phyloP scores from a whole-genome alignment of 2,888 invertebrate genomes.

The Craniophora ligustri region DNA sequence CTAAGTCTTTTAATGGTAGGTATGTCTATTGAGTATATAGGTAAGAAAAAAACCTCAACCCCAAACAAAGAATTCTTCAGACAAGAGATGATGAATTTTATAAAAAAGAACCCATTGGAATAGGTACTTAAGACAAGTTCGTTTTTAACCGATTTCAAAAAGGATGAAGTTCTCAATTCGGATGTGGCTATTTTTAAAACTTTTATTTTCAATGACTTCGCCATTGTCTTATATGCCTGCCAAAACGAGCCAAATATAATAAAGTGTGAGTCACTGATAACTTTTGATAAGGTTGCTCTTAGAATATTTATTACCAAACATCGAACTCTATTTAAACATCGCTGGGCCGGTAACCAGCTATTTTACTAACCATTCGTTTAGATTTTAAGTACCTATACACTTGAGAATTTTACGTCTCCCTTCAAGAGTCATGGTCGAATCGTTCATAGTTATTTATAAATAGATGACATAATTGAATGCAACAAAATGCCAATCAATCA shows the following conservation, averaged over 20 bases:
- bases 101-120: constrained; percentile 63
- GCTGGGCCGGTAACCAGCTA: constrained; percentile 62
- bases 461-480: constrained; percentile 67
- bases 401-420: constrained; percentile 66
- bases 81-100: constrained; percentile 63
- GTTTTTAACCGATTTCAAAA: too few species aligned
- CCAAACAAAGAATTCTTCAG: constrained; percentile 40
- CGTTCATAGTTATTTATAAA: constrained; percentile 70
- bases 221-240: too few species aligned
- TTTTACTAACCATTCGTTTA: constrained; percentile 73
- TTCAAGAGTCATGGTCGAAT: constrained; percentile 62
- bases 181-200: too few species aligned
- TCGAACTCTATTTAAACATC: constrained; percentile 41
- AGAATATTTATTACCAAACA: neutral
- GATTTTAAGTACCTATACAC: constrained; percentile 65
- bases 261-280: neutral
- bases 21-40: constrained; percentile 27
- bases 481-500: constrained; percentile 33
- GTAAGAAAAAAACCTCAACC: constrained; percentile 27
- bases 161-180: too few species aligned
- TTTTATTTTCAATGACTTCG: too few species aligned
- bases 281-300: neutral
- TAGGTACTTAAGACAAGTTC: constrained; percentile 77
- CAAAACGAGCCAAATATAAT: neutral
- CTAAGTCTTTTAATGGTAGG: constrained; percentile 21